These are phyloP conservation scores for Melanocharis versteri DNA, from an alignment of 2,113 vertebrate species.

Conservation along the genomic window DNA sequence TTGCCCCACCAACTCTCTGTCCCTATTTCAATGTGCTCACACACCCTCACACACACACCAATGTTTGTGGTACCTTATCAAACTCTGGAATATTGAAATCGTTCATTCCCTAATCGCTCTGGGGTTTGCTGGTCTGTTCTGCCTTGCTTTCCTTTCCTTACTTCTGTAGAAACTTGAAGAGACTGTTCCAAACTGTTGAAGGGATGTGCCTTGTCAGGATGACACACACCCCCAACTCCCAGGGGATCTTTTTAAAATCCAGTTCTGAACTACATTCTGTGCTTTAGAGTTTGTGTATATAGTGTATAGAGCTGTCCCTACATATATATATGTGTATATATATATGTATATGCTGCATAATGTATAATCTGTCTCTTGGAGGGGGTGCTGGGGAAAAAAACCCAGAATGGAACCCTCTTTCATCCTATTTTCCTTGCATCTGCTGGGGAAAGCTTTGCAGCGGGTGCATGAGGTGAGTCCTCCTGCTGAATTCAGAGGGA, in stretches of 20 bases:
- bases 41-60: background rate
- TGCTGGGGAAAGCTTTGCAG: background rate
- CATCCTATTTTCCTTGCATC: background rate
- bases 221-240: background rate
- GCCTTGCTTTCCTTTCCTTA: background rate
- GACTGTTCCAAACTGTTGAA: background rate
- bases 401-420: background rate
- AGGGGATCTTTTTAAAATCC: background rate
- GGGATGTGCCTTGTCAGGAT: background rate
- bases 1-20: background rate
- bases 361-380: background rate
- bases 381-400: background rate
- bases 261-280: conserved; percentile 32
- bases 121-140: background rate
- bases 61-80: conserved; percentile 43
- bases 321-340: background rate
- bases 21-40: background rate
- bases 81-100: conserved; percentile 39
- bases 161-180: conserved; percentile 46
- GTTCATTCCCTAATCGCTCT: conserved; percentile 3
- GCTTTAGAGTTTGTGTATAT: conserved; percentile 13
- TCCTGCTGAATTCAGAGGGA: background rate
- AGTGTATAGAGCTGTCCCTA: background rate
- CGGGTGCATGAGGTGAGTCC: background rate
- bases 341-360: background rate